These are phyloP conservation scores for Cariama cristata DNA, from an alignment of 2,113 vertebrate genomes.

Conservation along the genomic window DNA sequence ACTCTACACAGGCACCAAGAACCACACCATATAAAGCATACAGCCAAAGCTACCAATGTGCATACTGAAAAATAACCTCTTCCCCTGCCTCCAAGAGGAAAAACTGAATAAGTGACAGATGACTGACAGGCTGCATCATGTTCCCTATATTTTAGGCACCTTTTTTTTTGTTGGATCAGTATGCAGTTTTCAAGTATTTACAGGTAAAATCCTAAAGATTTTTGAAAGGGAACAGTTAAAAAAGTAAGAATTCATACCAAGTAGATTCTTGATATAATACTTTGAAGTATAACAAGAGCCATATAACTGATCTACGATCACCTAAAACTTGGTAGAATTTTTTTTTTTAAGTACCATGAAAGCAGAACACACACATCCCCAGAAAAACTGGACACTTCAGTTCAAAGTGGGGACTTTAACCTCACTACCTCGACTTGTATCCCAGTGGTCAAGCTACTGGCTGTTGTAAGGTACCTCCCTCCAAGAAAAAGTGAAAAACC, in stretches of 20 bases:
- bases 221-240: background rate
- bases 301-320: background rate
- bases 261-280: background rate
- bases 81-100: background rate
- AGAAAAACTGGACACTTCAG: accelerated
- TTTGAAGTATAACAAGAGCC: background rate
- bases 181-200: background rate
- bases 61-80: background rate
- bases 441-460: background rate
- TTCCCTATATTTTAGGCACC: background rate
- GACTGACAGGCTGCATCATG: background rate
- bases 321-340: background rate
- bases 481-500: background rate
- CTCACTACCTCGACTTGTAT: background rate
- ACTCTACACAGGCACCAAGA: background rate
- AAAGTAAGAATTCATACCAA: background rate
- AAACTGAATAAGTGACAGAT: background rate
- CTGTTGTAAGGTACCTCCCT: accelerated
- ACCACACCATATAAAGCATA: background rate
- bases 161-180: background rate
- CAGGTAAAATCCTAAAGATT: background rate
- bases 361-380: background rate
- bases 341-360: background rate
- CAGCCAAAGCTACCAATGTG: background rate
- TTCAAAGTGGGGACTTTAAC: background rate